A percentile compares a stretch with the other conserved stretches of the same genome.
These are phyloP conservation scores for Nyleta sp. DNA, from an alignment of 2,888 invertebrate genomes.

Conservation along the genomic window DNA sequence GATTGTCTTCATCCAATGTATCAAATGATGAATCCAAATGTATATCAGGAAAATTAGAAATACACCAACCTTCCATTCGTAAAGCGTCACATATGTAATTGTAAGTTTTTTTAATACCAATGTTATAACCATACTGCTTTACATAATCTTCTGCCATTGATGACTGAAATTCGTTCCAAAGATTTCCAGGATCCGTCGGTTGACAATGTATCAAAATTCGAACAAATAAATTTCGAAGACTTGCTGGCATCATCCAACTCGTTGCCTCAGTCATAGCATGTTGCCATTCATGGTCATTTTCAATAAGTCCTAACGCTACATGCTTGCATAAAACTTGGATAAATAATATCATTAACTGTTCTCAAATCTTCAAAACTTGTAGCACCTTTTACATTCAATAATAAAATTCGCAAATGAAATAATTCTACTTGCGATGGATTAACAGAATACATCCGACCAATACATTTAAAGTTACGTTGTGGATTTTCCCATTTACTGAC, in stretches of 20 bases:
- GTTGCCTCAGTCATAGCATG: not conserved
- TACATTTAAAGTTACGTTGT: not conserved
- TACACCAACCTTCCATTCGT: constrained; percentile 6
- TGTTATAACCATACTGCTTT: constrained; percentile 5
- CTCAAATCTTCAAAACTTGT: constrained; percentile 2
- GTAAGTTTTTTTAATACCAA: constrained; percentile 9
- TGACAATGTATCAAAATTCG: no score
- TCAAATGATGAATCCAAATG: not conserved
- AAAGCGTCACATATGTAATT: not conserved
- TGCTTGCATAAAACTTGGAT: not conserved
- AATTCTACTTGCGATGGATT: constrained; percentile 6
- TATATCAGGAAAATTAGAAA: constrained; percentile 7
- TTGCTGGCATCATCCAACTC: constrained; percentile 6
- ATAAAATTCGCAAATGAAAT: constrained; percentile 4
- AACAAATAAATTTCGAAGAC: constrained; percentile 10
- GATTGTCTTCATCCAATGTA: not conserved
- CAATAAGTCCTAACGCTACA: not conserved
- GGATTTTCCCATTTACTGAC: constrained; percentile 2
- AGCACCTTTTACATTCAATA: constrained; percentile 5
- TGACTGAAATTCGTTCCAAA: constrained; percentile 6
- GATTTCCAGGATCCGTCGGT: not conserved
- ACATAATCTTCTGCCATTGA: constrained; percentile 10
- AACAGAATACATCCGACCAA: constrained; percentile 8
- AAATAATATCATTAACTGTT: constrained; percentile 4
- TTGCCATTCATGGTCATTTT: constrained; percentile 5